These are phyloP conservation scores for Saimiri boliviensis DNA, from an alignment of 2,113 vertebrate genomes.

Conservation along the genomic window DNA sequence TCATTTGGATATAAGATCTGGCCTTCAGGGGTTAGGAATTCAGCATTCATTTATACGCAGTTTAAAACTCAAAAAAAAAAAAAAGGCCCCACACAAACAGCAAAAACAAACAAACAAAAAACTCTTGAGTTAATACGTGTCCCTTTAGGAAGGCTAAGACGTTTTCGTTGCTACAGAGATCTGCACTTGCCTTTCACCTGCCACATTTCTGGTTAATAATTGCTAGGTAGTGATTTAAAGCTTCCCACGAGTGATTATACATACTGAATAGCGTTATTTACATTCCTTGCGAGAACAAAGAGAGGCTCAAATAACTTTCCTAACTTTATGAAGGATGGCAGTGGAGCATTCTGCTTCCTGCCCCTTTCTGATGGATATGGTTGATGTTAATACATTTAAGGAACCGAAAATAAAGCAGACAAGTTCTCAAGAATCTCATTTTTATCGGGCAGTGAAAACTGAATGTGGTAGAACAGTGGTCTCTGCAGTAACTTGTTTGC, in stretches of 20 bases:
- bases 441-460: background rate
- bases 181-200: background rate
- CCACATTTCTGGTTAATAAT: background rate
- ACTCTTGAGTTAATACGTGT: background rate
- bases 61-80: background rate
- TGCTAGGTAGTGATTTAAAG: background rate
- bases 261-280: background rate
- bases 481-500: background rate
- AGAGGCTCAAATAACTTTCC: background rate
- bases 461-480: background rate
- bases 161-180: background rate
- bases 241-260: background rate
- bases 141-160: background rate
- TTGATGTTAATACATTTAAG: background rate
- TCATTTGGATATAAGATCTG: background rate
- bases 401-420: background rate
- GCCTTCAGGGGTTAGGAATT: background rate
- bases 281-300: background rate
- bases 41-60: background rate
- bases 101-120: background rate
- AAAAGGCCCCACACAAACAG: too few species aligned
- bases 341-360: background rate
- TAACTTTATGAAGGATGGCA: background rate
- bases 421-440: slow-evolving; percentile 20
- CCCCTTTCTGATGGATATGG: background rate